Evolutionary conservation across 2,888 invertebrate species (phyloP), one percentile per base, ranked within the genome.

Genomic region (Macrostomum cliftonense): DNA sequence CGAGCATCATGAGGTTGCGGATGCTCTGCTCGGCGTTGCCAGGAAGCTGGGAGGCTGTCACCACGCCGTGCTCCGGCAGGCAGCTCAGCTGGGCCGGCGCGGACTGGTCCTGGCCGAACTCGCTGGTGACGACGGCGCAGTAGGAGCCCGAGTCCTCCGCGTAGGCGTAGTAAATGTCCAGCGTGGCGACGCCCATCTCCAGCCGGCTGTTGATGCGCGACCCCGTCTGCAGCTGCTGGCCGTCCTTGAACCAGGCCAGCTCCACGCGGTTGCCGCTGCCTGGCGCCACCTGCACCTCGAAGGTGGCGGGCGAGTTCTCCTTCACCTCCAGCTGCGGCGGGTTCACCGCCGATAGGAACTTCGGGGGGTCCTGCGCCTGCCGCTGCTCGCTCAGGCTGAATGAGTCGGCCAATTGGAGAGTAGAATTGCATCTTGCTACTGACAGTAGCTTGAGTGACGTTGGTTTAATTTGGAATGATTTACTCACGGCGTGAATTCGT

Each of bases 101-200:
- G 12, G 36, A 38, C 16, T 43, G 21, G 17, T 88, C 87, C 75
- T 89, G 85, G 2, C 97, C 97, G 36, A 88, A 76, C 63, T 83
- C 82, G 68, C 95, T 97, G 50, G 84, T 81, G 1, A 93, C 93
- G 68, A 83, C 82, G 62, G 89, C 91, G 13, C 87, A 87, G 68
- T 93, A 95, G 0, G 88, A 83, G 17, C 93, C 93, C 5, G 87
- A 86, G 72, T 97, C 97, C 60, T 83, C 83, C n/a, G 95, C 86
- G 67, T 91, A 93, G 19, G 89, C 88, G 62, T 89, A 88, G 17
- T 93, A 75, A 45, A 97, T 78, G 71, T 95, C 93, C 47, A 99
- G 75, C 12, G 93, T 88, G 14, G 93, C 91, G 65, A 89, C 93
- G 63, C 91, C 91, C 67, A 93, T 91, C 70, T 93, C 93, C 62